Evolutionary conservation across 2,113 vertebrate genomes (phyloP), one percentile per base, ranked within the genome.

Genomic region (Psittacara wagleri): DNA sequence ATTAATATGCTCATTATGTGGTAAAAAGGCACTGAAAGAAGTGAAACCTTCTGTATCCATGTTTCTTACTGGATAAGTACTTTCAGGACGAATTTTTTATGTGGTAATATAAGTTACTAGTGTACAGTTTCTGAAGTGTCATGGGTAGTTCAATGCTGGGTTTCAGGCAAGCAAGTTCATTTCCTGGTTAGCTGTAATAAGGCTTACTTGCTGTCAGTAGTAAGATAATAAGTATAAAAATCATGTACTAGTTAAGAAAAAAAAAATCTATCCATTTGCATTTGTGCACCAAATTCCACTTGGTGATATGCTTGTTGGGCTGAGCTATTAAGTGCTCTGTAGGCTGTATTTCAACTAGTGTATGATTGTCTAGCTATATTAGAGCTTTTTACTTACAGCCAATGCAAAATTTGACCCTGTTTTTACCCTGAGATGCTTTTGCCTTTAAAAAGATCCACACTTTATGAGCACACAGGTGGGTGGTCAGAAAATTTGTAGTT

Each of bases 341-440:
- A 68, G 76, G 68, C 46, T 95, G 33, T 88, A 37, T 83, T 88
- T 95, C 64, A 83, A 19, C 41, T 70, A 68, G 16, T 37, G 11
- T 78, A 23, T 77, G 80, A 94, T 63, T 93, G 83, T 75, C 83
- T 93, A 79, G 49, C 12, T 95, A 37, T 76, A 43, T 76, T 75
- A 82, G 39, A 85, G 62, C 52, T 73, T 88, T 94, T 62, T 94
- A 51, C 59, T 69, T 86, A 39, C 52, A 63, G 67, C 25, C 49
- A 87, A 33, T 72, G 62, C 80, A 95, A 86, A 92, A 70, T 69
- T 70, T 85, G 52, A 82, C 86, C 59, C 44, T 84, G n/a, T 10
- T 87, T 84, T 92, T 87, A 91, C 59, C 63, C 80, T 57, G n/a
- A 59, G 54, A 85, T 73, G 24, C 66, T 96, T 94, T 76, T 95